Conservation (phyloP, 2,797 vertebrate genomes). For the Salarias fasciatus region DNA sequence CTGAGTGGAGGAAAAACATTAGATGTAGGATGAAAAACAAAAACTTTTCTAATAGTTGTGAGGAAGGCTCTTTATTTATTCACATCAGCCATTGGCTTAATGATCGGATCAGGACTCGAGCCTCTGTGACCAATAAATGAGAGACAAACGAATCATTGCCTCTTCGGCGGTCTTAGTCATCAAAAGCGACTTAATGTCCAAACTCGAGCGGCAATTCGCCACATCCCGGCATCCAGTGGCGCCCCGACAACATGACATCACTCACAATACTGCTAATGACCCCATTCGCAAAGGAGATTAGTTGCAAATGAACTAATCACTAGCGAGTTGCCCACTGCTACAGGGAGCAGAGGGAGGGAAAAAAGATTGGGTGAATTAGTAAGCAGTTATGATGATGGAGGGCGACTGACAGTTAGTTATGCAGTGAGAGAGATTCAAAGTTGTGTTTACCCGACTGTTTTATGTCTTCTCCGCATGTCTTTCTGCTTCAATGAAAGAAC, state of each 20-base stretch:
- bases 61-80: constrained; percentile 20
- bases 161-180: constrained; percentile 44
- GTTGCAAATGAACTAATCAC: constrained; percentile 75
- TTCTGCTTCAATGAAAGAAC: constrained; percentile 69
- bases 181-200: constrained; percentile 55
- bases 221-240: constrained; percentile 48
- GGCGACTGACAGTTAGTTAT: constrained; percentile 74
- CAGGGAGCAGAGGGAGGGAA: constrained; percentile 16
- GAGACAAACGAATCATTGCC: constrained; percentile 50
- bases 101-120: constrained; percentile 20
- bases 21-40: constrained; percentile 3
- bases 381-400: constrained; percentile 78
- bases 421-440: constrained; percentile 72
- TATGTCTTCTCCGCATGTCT: constrained; percentile 69
- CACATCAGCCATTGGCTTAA: constrained; percentile 16
- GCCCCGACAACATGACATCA: constrained; percentile 57
- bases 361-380: constrained; percentile 68
- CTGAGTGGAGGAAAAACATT: constrained; percentile 7
- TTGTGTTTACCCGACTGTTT: constrained; percentile 79
- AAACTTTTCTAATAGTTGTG: constrained; percentile 1
- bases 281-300: constrained; percentile 63
- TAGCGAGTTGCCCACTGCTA: constrained; percentile 59
- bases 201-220: constrained; percentile 41
- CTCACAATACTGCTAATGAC: constrained; percentile 74
- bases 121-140: constrained; percentile 34